phyloP scores from a whole-genome alignment of 30 jellyfish, hydroid and myxozoan genomes.

The Cassiopea xamachana region DNA sequence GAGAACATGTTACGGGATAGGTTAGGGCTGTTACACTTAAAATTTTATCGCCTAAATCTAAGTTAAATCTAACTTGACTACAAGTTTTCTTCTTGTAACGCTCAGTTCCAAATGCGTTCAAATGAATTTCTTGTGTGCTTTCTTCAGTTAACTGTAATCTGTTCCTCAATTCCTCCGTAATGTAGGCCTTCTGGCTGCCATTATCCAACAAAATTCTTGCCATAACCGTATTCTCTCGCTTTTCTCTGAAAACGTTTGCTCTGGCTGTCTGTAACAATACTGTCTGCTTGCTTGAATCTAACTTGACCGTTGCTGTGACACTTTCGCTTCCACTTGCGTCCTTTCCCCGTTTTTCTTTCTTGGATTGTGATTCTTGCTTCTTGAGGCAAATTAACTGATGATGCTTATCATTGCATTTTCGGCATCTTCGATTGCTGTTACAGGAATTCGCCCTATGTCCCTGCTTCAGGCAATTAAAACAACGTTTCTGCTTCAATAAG shows the following conservation, averaged over 20 bases:
- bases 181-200: not conserved
- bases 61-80: not conserved
- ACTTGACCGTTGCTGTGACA: not conserved
- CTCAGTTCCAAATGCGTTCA: not conserved
- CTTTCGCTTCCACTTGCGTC: not conserved
- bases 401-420: not conserved
- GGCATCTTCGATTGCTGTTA: not conserved
- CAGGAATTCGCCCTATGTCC: not conserved
- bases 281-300: not conserved
- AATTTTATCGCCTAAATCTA: not conserved
- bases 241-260: not conserved
- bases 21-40: not conserved
- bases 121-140: not conserved
- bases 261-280: not conserved
- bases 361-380: not conserved
- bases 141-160: not conserved
- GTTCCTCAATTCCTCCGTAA: not conserved
- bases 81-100: not conserved
- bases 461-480: not conserved
- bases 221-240: not conserved
- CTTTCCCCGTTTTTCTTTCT: not conserved
- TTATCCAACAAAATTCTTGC: not conserved
- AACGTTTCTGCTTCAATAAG: not conserved
- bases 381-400: not conserved
- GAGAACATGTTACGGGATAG: not conserved